A percentile compares a stretch with the other conserved stretches of the same genome.
Evolutionary conservation across 2,888 invertebrate species (phyloP).

Genomic region (Alentia gelatinosa): DNA sequence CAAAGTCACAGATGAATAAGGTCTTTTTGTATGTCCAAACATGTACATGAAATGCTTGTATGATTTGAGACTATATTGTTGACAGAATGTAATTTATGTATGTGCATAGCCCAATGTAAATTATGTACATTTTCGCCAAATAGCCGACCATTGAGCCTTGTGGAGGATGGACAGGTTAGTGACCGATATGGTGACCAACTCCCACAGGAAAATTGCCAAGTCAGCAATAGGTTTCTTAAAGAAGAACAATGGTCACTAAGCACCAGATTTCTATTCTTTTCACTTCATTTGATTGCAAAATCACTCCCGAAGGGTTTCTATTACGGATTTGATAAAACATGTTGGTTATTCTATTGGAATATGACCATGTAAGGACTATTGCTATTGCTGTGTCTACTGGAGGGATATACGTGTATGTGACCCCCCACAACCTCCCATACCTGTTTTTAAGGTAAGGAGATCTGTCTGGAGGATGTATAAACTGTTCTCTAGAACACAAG

Average conservation of each 20-base stretch:
- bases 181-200: background rate
- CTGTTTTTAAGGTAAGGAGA: background rate
- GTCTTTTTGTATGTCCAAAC: slow-evolving; percentile 11
- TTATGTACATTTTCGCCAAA: slow-evolving; percentile 25
- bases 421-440: too few species aligned
- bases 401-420: too few species aligned
- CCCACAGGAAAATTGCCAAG: background rate
- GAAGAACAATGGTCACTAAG: background rate
- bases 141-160: slow-evolving; percentile 43
- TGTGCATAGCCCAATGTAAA: slow-evolving; percentile 50
- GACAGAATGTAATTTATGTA: slow-evolving; percentile 53
- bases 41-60: slow-evolving; percentile 34
- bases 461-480: too few species aligned
- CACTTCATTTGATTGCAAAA: too few species aligned
- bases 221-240: background rate
- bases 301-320: too few species aligned
- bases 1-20: slow-evolving; percentile 8
- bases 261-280: background rate
- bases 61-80: slow-evolving; percentile 39
- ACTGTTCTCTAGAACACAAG: too few species aligned
- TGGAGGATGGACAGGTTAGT: background rate
- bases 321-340: too few species aligned
- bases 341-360: too few species aligned
- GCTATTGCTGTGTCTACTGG: too few species aligned
- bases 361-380: too few species aligned